A percentile compares a stretch with the other conserved stretches of the same genome.
These are phyloP conservation scores for Leucoptera coffeella DNA, from an alignment of 2,888 invertebrate genomes.

Conservation along the genomic window DNA sequence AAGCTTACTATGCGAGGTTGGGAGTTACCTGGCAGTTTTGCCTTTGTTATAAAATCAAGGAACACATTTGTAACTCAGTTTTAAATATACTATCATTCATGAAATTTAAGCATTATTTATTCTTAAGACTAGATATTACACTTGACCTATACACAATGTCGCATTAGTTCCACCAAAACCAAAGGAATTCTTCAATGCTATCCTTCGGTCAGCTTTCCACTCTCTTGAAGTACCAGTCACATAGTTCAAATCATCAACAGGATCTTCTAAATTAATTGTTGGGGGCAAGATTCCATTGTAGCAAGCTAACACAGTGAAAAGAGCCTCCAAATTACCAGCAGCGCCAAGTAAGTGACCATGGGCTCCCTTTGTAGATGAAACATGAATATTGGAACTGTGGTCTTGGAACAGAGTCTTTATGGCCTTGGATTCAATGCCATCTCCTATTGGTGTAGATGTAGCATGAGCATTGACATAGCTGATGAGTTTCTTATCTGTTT, in stretches of 20 bases:
- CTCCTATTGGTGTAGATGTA: conserved; percentile 94
- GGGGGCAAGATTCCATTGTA: conserved; percentile 73
- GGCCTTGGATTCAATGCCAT: conserved; percentile 77
- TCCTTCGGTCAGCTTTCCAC: conserved; percentile 55
- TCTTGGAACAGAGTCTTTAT: conserved; percentile 64
- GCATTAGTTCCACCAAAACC: conserved; percentile 99
- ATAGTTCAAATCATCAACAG: conserved; percentile 66
- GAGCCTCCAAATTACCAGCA: conserved; percentile 91
- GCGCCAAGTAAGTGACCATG: conserved; percentile 94
- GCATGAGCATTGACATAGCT: conserved; percentile 95
- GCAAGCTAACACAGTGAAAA: conserved; percentile 78
- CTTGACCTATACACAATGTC: conserved; percentile 61
- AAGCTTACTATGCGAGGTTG: conserved; percentile 22
- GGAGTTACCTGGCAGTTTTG: conserved; percentile 30
- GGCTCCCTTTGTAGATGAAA: conserved; percentile 94
- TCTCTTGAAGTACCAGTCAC: conserved; percentile 51
- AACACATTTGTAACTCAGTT: conserved; percentile 48
- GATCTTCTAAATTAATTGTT: conserved; percentile 76
- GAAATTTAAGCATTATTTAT: too few relatives aligned
- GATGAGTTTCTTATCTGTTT: conserved; percentile 51
- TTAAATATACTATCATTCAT: conserved; percentile 45
- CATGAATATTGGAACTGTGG: conserved; percentile 54
- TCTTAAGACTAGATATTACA: conserved; percentile 11
- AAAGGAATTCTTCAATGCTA: conserved; percentile 95
- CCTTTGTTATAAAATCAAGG: conserved; percentile 36